These are phyloP conservation scores for Holocentrus rufus DNA, from an alignment of 2,797 vertebrate genomes.

Conservation along the genomic window DNA sequence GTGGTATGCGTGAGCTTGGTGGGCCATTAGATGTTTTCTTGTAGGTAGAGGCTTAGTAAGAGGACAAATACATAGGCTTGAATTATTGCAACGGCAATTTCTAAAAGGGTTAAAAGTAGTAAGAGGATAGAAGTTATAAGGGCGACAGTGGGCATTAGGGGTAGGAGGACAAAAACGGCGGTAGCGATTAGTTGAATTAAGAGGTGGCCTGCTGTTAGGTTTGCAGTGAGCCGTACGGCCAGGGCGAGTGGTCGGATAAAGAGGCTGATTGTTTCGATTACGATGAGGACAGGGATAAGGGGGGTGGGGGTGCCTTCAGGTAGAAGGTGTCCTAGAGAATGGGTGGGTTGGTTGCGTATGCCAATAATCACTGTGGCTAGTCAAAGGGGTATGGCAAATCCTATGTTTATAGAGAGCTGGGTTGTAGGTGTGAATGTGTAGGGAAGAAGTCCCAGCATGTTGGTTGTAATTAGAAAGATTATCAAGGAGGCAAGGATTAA, in stretches of 20 bases:
- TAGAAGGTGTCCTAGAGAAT: slow-evolving; percentile 15
- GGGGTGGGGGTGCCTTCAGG: slow-evolving; percentile 48
- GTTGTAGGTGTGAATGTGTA: slow-evolving; percentile 64
- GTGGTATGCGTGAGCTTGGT: slow-evolving; percentile 70
- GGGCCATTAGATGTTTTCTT: slow-evolving; percentile 74
- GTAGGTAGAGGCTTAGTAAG: slow-evolving; percentile 46
- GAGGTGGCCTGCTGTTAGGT: slow-evolving; percentile 36
- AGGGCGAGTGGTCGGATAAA: slow-evolving; percentile 53
- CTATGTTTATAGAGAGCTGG: slow-evolving; percentile 38
- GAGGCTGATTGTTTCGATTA: slow-evolving; percentile 70
- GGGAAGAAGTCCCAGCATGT: slow-evolving; percentile 7
- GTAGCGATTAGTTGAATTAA: slow-evolving; percentile 42
- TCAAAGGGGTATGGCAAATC: slow-evolving; percentile 15
- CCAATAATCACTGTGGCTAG: slow-evolving; percentile 43
- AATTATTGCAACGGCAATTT: slow-evolving; percentile 49
- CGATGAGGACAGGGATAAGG: slow-evolving; percentile 18
- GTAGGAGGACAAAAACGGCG: rapidly evolving
- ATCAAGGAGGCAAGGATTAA: rapidly evolving
- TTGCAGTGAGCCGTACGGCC: slow-evolving; percentile 55
- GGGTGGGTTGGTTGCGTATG: not conserved
- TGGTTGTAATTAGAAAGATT: not conserved
- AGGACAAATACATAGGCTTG: slow-evolving; percentile 67
- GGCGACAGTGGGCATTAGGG: rapidly evolving
- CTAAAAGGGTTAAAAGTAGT: rapidly evolving
- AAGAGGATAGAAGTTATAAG: rapidly evolving